Evolutionary conservation across 2,888 invertebrate genomes (phyloP).

Genomic region (Aphidoletes aphidimyza): DNA sequence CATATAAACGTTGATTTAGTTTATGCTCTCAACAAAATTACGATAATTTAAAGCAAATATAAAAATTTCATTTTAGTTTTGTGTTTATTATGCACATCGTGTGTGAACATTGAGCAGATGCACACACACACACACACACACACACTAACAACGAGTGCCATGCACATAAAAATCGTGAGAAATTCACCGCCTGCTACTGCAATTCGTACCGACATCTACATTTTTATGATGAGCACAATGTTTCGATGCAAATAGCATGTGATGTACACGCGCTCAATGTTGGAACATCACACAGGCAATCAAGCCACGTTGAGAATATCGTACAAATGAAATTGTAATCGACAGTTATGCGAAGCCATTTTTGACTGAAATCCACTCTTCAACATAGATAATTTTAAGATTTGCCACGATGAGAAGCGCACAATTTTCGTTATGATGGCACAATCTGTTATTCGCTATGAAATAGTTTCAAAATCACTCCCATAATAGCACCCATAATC

Average conservation of each 20-base stretch:
- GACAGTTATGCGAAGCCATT: slow-evolving; percentile 8
- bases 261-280: background rate
- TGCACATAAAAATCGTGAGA: slow-evolving; percentile 1
- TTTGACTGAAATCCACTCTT: background rate
- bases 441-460: slow-evolving; percentile 27
- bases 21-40: slow-evolving; percentile 23
- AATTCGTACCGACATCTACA: slow-evolving; percentile 37
- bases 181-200: slow-evolving; percentile 38
- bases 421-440: slow-evolving; percentile 1
- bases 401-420: background rate
- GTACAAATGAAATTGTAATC: slow-evolving; percentile 16
- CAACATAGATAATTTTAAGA: background rate
- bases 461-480: slow-evolving; percentile 44
- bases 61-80: slow-evolving; percentile 40
- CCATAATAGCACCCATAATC: slow-evolving; percentile 4
- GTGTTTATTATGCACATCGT: slow-evolving; percentile 31
- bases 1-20: background rate
- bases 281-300: background rate
- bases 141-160: background rate
- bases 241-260: slow-evolving; percentile 13
- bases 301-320: background rate
- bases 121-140: background rate
- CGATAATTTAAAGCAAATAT: slow-evolving; percentile 53
- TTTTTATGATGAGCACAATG: slow-evolving; percentile 35
- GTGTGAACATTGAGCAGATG: background rate